Evolutionary conservation across 2,888 invertebrate species (phyloP), one percentile per base, ranked within the genome.

Genomic region (Ypsolopha scabrella): DNA sequence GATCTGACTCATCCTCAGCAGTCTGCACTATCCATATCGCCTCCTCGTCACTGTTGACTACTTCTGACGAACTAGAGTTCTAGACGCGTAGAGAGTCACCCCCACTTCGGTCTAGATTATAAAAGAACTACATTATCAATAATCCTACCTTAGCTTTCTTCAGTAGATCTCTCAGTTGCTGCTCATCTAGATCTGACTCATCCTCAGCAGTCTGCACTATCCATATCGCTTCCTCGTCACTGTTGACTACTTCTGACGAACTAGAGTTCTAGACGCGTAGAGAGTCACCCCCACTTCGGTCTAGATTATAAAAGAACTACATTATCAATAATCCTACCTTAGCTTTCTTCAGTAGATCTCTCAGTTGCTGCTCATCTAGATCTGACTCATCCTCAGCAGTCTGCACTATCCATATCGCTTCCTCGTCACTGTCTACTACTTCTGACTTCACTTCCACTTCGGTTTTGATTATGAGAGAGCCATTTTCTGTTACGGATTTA

Each of bases 11-110:
- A 9, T 67, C 70, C 33, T 79, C 81, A 1, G 65, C 74, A 0
- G 80, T 76, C 57, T 83, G 80, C 0, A 85, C 75, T 4, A 85
- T 85, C 85, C 85, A 85, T 54, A 85, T 82, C 0, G 61, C 63
- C 51, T 83, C 83, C 41, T 83, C 83, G 11, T 85, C 85, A 41
- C 80, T 77, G 52, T 68, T 79, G 37, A 71, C 73, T 9, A 75
- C 39, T 11, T 11, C 24, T 24, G 24, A 24, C n/a, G n/a, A n/a
- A n/a, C n/a, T n/a, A n/a, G n/a, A n/a, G n/a, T n/a, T n/a, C n/a
- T n/a, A n/a, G 4, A 3, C 24, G 24, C 6, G 2, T 1, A 38
- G 38, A 38, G 8, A 6, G 39, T 10, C 10, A 39, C 10, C 1
- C 11, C 38, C 39, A 39, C 39, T 6, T 38, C 38, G 38, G 2